Conservation (phyloP, 2,113 vertebrate species). For the Triplophysa dalaica region DNA sequence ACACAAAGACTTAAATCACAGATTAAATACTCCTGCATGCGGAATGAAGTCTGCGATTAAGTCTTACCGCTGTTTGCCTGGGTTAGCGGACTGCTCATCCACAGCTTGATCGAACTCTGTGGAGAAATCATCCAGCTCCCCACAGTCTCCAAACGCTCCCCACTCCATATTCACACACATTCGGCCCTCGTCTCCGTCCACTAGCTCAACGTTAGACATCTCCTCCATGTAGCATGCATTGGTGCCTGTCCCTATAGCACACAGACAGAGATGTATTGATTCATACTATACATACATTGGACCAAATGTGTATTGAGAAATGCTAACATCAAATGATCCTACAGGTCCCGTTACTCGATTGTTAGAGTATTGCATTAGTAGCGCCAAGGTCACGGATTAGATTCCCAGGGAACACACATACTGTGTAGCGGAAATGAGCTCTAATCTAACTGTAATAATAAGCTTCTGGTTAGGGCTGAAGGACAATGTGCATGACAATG, state of each 20-base stretch:
- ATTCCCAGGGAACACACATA: no score
- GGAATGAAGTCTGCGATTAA: neutral
- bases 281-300: neutral
- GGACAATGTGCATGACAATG: no score
- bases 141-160: conserved; percentile 91
- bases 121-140: conserved; percentile 84
- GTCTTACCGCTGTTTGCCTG: conserved; percentile 87
- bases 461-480: no score
- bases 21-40: no score
- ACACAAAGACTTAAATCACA: no score
- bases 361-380: no score
- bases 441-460: no score
- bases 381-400: no score
- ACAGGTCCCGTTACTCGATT: no score
- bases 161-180: conserved; percentile 99
- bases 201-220: conserved; percentile 89
- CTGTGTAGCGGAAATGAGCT: no score
- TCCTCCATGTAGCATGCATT: conserved; percentile 99
- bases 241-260: conserved; percentile 84
- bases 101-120: conserved; percentile 84
- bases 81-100: conserved; percentile 83
- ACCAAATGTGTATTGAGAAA: no score
- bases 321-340: no score
- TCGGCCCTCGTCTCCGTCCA: conserved; percentile 84
- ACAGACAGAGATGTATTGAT: neutral